Evolutionary conservation across 2,888 invertebrate species (phyloP).

Genomic region (Nephrotoma flavescens): DNA sequence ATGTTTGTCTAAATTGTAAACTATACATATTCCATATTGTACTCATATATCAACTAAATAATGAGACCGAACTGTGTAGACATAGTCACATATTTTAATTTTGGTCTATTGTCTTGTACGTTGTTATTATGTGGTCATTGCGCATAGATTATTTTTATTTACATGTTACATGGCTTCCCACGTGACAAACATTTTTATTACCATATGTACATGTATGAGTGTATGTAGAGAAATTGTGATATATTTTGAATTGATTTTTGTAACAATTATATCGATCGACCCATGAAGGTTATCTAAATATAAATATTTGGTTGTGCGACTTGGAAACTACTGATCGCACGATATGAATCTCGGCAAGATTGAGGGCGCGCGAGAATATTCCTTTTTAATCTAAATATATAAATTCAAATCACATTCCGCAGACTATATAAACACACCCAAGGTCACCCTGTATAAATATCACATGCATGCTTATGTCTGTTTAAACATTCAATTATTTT

Average conservation of each 20-base stretch:
- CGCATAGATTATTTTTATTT: background rate
- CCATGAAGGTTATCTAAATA: background rate
- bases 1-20: background rate
- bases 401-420: background rate
- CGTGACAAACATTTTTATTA: background rate
- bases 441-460: background rate
- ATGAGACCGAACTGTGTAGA: background rate
- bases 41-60: background rate
- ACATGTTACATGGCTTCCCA: background rate
- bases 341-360: background rate
- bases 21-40: background rate
- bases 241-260: background rate
- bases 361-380: background rate
- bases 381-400: background rate
- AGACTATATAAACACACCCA: background rate
- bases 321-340: background rate
- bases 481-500: conserved; percentile 13
- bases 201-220: background rate
- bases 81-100: background rate
- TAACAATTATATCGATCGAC: background rate
- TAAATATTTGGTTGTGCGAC: background rate
- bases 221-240: background rate
- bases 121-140: background rate
- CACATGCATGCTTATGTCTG: conserved; percentile 5
- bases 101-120: background rate